Evolutionary conservation across 2,113 vertebrate species (phyloP).

Genomic region (Pleuronectes platessa): DNA sequence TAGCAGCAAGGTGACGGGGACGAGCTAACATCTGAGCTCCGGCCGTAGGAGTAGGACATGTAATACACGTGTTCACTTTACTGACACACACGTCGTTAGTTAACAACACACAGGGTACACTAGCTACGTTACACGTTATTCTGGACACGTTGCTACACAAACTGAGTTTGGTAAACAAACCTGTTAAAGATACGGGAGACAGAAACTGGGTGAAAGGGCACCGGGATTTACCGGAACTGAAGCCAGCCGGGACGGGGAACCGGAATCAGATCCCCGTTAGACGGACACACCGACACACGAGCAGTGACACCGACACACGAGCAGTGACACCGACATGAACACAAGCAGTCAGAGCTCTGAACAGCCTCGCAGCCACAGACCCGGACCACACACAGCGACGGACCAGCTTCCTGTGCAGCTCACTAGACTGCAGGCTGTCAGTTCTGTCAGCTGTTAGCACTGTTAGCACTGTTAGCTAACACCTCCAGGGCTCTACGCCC

Average conservation of each 20-base stretch:
- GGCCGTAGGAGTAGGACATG: too few relatives aligned
- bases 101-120: too few relatives aligned
- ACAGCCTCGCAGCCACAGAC: background rate
- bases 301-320: too few relatives aligned
- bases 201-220: constrained; percentile 68
- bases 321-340: too few relatives aligned
- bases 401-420: background rate
- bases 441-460: too few relatives aligned
- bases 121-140: background rate
- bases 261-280: background rate
- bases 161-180: background rate
- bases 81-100: too few relatives aligned
- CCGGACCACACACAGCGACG: background rate
- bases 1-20: too few relatives aligned
- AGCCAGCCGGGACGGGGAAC: background rate
- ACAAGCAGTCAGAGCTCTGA: too few relatives aligned
- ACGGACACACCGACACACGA: background rate
- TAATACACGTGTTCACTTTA: too few relatives aligned
- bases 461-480: background rate
- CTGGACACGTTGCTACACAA: background rate
- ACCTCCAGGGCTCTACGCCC: too few relatives aligned
- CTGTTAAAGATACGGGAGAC: background rate
- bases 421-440: too few relatives aligned
- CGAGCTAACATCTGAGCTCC: too few relatives aligned
- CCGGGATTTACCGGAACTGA: constrained; percentile 12